phyloP scores from a whole-genome alignment of 53 echinoderm and acorn worm genomes.

The Apostichopus leukothele region DNA sequence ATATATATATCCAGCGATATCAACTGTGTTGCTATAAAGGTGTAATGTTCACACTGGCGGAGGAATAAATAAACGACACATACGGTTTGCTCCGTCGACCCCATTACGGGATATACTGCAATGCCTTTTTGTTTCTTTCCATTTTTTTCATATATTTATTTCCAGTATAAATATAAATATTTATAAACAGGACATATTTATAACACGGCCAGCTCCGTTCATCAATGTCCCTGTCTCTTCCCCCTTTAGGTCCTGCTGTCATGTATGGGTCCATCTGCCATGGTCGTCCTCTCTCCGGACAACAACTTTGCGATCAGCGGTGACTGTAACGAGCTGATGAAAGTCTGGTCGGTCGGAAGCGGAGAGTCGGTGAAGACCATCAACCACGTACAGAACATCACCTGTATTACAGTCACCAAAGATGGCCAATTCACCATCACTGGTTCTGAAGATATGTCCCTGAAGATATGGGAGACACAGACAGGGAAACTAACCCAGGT shows the following conservation, averaged over 20 bases:
- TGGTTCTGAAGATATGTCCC: conserved; percentile 94
- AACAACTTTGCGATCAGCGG: conserved; percentile 93
- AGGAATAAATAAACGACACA: too few relatives aligned
- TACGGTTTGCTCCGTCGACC: too few relatives aligned
- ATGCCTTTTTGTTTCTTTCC: too few relatives aligned
- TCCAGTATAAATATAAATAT: too few relatives aligned
- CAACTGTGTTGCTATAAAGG: too few relatives aligned
- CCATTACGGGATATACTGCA: too few relatives aligned
- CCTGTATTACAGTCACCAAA: conserved; percentile 89
- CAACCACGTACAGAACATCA: conserved; percentile 90
- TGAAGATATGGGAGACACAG: conserved; percentile 97
- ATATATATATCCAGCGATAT: too few relatives aligned
- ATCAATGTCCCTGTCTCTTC: not conserved
- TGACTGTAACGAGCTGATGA: conserved; percentile 91
- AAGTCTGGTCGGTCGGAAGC: conserved; percentile 95
- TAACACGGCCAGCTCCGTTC: too few relatives aligned
- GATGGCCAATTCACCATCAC: conserved; percentile 96
- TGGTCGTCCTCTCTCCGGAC: conserved; percentile 87
- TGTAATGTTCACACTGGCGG: too few relatives aligned
- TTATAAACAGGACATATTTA: too few relatives aligned
- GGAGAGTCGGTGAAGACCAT: conserved; percentile 98
- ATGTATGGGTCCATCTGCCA: conserved; percentile 89
- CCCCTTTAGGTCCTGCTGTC: conserved; percentile 76
- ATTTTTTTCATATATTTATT: too few relatives aligned
- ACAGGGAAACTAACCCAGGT: conserved; percentile 98